Evolutionary conservation across 2,797 vertebrate species (phyloP), one percentile per base, ranked within the genome.

Genomic region (Etheostoma perlongum): DNA sequence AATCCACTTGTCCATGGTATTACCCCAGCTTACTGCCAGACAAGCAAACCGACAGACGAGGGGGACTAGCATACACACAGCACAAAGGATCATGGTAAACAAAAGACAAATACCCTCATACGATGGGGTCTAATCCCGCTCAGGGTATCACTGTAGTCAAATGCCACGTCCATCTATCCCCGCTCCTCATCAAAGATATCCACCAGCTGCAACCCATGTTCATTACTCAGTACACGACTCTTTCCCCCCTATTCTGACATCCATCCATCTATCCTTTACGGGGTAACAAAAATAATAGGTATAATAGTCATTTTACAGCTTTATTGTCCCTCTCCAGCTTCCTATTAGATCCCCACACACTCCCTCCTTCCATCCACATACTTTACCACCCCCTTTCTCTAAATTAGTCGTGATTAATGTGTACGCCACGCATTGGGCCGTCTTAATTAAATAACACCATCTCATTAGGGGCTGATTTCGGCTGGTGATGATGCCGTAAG

Each of bases 371-470:
- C 76, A 60, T 74, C 69, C 76, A 52, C 65, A 64, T 77, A 47
- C 79, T 84, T 74, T 72, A 74, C 71, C 72, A 15, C 79, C 84
- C 58, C 67, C 82, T 72, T 77, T 21, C 78, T 81, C 89, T 86
- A 94, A 96, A 96, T 95, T 93, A 95, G 92, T 87, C 84, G 71
- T 95, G 95, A 97, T 96, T 96, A 97, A 97, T 95, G 95, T 91
- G 91, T 88, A 58, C 87, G 84, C 92, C 88, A 87, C 86, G 91
- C 93, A 94, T 92, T 83, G 94, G 94, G 95, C 80, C 49, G 78
- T 87, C 90, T 94, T 96, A 96, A 98, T 97, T 97, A 97, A 97
- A 96, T 96, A 97, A 96, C 91, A 91, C 89, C 86, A 90, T 88
- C 94, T 97, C 96, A 98, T 97, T 96, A 95, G 93, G 85, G 89